Percentiles rank a stretch among this genome's conserved stretches.
Evolutionary conservation across 2,113 vertebrate genomes (phyloP).

Genomic region (Cavia aperea): DNA sequence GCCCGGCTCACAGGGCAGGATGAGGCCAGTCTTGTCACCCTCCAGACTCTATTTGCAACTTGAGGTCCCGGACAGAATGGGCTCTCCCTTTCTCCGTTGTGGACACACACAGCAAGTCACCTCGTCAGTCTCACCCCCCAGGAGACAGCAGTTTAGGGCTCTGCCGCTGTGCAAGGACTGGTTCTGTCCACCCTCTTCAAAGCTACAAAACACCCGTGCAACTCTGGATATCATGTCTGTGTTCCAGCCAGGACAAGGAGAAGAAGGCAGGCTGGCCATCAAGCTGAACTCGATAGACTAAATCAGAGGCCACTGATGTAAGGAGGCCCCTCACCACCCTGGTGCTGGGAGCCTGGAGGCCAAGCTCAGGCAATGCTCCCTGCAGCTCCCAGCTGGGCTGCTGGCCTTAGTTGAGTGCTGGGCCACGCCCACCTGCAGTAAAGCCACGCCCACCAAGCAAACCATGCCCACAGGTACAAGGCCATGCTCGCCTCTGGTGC

Average conservation of each 20-base stretch:
- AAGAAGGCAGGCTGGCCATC: background rate
- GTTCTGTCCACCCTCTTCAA: background rate
- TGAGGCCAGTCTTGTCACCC: background rate
- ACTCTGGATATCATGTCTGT: background rate
- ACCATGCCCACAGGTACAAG: background rate
- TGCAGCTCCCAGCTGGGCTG: too few species aligned
- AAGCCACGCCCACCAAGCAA: background rate
- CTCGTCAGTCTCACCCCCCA: background rate
- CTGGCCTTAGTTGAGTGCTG: too few species aligned
- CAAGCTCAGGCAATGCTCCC: background rate
- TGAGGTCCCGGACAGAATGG: background rate
- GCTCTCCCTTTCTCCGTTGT: rapidly evolving
- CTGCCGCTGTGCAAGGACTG: background rate
- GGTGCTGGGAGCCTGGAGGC: background rate
- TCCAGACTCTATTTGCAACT: background rate
- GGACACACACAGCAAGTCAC: background rate
- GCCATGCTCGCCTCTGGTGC: background rate
- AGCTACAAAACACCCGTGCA: background rate
- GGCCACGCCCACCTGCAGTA: too few species aligned
- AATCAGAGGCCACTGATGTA: background rate
- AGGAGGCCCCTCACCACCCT: background rate
- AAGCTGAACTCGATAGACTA: background rate
- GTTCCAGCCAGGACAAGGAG: background rate
- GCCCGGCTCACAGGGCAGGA: too few species aligned
- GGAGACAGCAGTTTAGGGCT: background rate